A percentile compares a stretch with the other conserved stretches of the same genome.
Evolutionary conservation across 92 coral and sea anemone genomes (phyloP).

Genomic region (Meandrina meandrites): DNA sequence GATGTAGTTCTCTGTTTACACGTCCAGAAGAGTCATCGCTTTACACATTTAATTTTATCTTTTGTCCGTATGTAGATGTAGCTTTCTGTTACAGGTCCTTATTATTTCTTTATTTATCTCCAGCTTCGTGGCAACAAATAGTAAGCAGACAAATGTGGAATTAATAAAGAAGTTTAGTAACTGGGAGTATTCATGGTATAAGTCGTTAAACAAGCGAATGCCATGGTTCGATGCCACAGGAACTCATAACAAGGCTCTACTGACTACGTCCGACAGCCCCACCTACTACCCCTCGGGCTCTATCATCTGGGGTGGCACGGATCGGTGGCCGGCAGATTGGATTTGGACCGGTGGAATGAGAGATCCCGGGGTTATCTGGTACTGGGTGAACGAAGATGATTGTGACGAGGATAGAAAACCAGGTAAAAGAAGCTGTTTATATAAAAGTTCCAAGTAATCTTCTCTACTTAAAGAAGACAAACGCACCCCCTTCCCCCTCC

Average conservation of each 20-base stretch:
- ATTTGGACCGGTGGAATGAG: constrained; percentile 59
- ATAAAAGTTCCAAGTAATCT: too few relatives aligned
- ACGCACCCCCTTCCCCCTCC: too few relatives aligned
- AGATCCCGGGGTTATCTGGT: constrained; percentile 83
- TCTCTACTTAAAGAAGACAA: too few relatives aligned
- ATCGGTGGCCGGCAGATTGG: constrained; percentile 75
- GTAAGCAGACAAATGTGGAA: constrained; percentile 59
- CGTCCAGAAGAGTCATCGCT: too few relatives aligned
- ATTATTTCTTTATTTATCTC: too few relatives aligned
- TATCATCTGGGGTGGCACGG: constrained; percentile 70
- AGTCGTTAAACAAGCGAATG: constrained; percentile 68
- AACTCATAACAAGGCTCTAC: constrained; percentile 59
- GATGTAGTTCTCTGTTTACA: too few relatives aligned
- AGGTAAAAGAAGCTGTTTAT: constrained; percentile 33
- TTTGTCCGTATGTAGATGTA: too few relatives aligned
- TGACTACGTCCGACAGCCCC: constrained; percentile 58
- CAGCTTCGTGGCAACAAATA: constrained; percentile 70
- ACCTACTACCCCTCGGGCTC: constrained; percentile 75
- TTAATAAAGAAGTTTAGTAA: constrained; percentile 56
- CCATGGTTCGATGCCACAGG: constrained; percentile 72
- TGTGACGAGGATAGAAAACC: constrained; percentile 73
- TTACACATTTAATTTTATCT: too few relatives aligned
- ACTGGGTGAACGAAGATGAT: constrained; percentile 89
- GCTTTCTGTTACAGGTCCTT: too few relatives aligned
- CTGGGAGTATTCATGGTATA: constrained; percentile 72